Conservation (phyloP, 2,888 invertebrate genomes). For the Monoplex corrugatus region DNA sequence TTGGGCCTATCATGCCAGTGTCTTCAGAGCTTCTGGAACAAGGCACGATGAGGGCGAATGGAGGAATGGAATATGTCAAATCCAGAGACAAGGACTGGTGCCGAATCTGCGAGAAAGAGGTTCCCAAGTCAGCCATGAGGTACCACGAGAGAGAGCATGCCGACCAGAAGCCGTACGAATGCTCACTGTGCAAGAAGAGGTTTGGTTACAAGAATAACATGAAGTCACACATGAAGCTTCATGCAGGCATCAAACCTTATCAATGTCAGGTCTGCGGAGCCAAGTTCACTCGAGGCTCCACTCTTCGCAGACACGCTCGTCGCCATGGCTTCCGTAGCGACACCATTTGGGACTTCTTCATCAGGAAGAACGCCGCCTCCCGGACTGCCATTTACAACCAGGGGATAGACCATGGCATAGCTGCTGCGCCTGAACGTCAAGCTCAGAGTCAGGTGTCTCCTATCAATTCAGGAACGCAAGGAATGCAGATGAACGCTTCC, state of each 20-base stretch:
- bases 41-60: not conserved
- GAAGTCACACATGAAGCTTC: slow-evolving; percentile 78
- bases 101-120: slow-evolving; percentile 72
- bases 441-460: slow-evolving; percentile 39
- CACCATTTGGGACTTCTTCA: slow-evolving; percentile 72
- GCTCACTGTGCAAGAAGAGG: slow-evolving; percentile 75
- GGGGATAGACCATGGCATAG: not conserved
- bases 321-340: slow-evolving; percentile 74
- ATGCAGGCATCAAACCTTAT: slow-evolving; percentile 76
- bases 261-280: slow-evolving; percentile 76
- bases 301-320: slow-evolving; percentile 73
- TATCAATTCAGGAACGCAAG: slow-evolving; percentile 8
- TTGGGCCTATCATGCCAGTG: slow-evolving; percentile 2
- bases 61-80: not conserved
- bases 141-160: slow-evolving; percentile 76
- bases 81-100: slow-evolving; percentile 72
- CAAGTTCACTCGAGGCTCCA: slow-evolving; percentile 77
- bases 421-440: not conserved
- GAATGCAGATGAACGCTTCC: slow-evolving; percentile 9
- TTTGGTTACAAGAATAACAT: slow-evolving; percentile 79
- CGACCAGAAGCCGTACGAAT: slow-evolving; percentile 76
- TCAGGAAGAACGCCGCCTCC: slow-evolving; percentile 40
- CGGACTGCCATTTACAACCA: slow-evolving; percentile 27
- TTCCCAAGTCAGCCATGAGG: slow-evolving; percentile 72
- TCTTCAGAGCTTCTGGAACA: not conserved